Base-by-base conservation (phyloP, 1,140 invertebrate species). In the Phthorimaea operculella region DNA sequence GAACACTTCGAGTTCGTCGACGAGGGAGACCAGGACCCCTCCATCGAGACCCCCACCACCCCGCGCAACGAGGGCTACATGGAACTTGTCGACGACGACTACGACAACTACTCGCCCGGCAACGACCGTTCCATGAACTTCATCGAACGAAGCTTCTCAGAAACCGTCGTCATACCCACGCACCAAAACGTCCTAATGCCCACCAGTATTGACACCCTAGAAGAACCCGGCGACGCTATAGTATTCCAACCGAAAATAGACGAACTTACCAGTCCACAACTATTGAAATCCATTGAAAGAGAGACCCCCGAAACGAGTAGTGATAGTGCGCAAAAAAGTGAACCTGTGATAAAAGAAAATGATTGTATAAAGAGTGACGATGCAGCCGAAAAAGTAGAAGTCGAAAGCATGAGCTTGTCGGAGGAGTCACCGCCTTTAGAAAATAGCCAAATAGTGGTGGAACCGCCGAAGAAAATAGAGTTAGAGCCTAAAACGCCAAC, bases 121-220 rank as follows among this genome's bases (percentile, higher is more conserved):
- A 85, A 85, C 56, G 85, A 87, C 64, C 70, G 83, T 44, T 86
- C 85, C 11, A 86, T 89, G 58, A 87, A 88, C 64, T 89, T 88
- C 55, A 89, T 89, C 33, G 88, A 89, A 62, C 64, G 76, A 59
- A 74, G 59, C 44, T 82, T 72, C 55, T 75, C 74, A 1, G 77
- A 83, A 56, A 85, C 72, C 1, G 67, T 74, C 1, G 56, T 76
- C 4, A 78, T 76, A 52, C 73, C 74, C 33, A 56, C 61, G 18
- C 67, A 60, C 36, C 47, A 68, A 48, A 53, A 14, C 48, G 1
- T 15, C 11, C 3, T 3, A 10, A 34, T 11, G 6, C 36, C 36
- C 36, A 39, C 36, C 36, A 39, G 10, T n/a, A n/a, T n/a, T n/a
- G 36, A 39, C 36, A n/a, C 3, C 8, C n/a, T 39, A 39, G 10